Percentiles rank a stretch among this genome's conserved stretches.
Evolutionary conservation across 2,888 invertebrate species (phyloP).

Genomic region (Apocheima hispidaria): DNA sequence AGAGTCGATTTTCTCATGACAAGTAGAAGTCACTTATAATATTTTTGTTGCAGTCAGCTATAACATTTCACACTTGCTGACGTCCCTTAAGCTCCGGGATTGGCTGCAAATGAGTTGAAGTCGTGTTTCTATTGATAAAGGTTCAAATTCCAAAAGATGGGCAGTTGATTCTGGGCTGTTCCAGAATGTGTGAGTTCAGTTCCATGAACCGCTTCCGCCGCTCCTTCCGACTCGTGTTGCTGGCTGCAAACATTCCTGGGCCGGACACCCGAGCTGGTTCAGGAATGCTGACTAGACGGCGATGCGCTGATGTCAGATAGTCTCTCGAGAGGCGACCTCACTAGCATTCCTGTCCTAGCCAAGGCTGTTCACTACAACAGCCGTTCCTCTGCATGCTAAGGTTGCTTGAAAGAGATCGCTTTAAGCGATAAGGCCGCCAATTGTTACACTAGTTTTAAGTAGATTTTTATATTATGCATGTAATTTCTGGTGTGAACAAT

Average conservation of each 20-base stretch:
- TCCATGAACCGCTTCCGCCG: slow-evolving; percentile 85
- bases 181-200: slow-evolving; percentile 50
- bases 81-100: slow-evolving; percentile 45
- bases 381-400: too few relatives aligned
- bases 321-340: slow-evolving; percentile 59
- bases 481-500: too few relatives aligned
- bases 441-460: too few relatives aligned
- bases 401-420: too few relatives aligned
- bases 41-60: slow-evolving; percentile 18
- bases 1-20: slow-evolving; percentile 22
- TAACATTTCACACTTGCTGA: slow-evolving; percentile 35
- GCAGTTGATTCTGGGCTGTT: slow-evolving; percentile 50
- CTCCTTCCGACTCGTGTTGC: slow-evolving; percentile 85
- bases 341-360: slow-evolving; percentile 69
- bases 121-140: slow-evolving; percentile 42
- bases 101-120: slow-evolving; percentile 36
- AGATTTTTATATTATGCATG: too few relatives aligned
- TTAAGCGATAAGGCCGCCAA: too few relatives aligned
- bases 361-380: slow-evolving; percentile 55
- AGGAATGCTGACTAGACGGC: slow-evolving; percentile 79
- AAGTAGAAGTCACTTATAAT: slow-evolving; percentile 10
- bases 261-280: slow-evolving; percentile 73
- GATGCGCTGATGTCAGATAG: slow-evolving; percentile 73
- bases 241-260: slow-evolving; percentile 78
- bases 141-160: slow-evolving; percentile 42